Base-by-base conservation (phyloP, 2,113 vertebrate genomes). In the Atractosteus spatula region DNA sequence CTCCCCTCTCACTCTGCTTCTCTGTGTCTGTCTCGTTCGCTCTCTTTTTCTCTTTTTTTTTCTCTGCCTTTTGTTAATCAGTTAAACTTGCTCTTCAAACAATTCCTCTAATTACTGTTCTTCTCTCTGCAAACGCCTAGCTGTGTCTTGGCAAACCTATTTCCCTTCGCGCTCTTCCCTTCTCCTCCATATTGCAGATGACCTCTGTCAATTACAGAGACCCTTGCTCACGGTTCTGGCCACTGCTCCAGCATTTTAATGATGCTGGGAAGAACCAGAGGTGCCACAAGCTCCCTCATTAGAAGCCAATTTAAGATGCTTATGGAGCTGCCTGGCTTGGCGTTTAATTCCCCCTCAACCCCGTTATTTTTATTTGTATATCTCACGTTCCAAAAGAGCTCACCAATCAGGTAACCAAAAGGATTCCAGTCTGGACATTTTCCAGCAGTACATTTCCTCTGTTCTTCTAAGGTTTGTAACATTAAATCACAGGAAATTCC, bases 61-160 rank as follows among this genome's bases (percentile, higher is more conserved):
- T 71, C 61, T 76, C 71, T 66, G 72, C 75, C 85, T 85, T 91
- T 92, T 91, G 89, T 91, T 92, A 92, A 93, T 92, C 92, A 92
- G 90, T 92, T 92, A 92, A 91, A 90, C 88, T 92, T 84, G 85
- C 90, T 93, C 90, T 90, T 92, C 92, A 93, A 93, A 92, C 90
- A 92, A 82, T 86, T 83, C 85, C 87, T 90, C 91, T 91, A 92
- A 93, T 92, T 91, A 92, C 89, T 87, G 81, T 87, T 88, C 83
- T 79, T 72, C 87, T 90, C 86, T 84, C 86, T 84, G 86, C 84
- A 87, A 88, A 87, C 86, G 85, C 80, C 81, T 73, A 79, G 82
- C 85, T 80, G 79, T 87, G 82, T 87, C 85, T 77, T 70, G 41
- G 66, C 59, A 68, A 62, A 44, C 68, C 77, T 78, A 80, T 85